phyloP scores from a whole-genome alignment of 2,888 invertebrate species.

The Drosophila rellima region DNA sequence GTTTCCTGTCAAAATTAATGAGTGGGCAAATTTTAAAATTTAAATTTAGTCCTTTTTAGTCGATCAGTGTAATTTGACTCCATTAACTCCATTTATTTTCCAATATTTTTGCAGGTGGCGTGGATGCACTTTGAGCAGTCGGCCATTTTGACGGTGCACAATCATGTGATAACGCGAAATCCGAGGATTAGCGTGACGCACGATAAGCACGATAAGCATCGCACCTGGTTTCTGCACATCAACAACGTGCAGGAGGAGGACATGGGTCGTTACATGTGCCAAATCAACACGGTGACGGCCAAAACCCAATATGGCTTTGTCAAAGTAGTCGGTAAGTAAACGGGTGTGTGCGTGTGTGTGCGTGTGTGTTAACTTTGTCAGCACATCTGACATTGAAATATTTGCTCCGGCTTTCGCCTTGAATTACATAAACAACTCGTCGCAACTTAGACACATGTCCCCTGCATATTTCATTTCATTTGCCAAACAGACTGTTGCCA shows the following conservation, averaged over 20 bases:
- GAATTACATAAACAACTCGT: slow-evolving; percentile 43
- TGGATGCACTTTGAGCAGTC: slow-evolving; percentile 99
- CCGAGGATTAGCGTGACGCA: slow-evolving; percentile 96
- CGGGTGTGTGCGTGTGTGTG: not conserved
- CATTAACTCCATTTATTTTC: not conserved
- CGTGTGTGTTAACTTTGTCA: slow-evolving; percentile 48
- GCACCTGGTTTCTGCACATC: slow-evolving; percentile 97
- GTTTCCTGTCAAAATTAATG: no score
- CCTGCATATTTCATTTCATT: slow-evolving; percentile 76
- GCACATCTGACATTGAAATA: slow-evolving; percentile 57
- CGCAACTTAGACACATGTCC: slow-evolving; percentile 67
- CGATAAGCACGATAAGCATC: slow-evolving; percentile 92
- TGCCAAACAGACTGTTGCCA: slow-evolving; percentile 53
- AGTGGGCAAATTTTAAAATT: no score
- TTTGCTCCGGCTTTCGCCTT: slow-evolving; percentile 53
- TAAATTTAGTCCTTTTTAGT: no score
- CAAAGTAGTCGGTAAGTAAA: slow-evolving; percentile 93
- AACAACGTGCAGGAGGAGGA: slow-evolving; percentile 96
- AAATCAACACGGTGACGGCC: slow-evolving; percentile 96
- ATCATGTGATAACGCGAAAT: slow-evolving; percentile 97
- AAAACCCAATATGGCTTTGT: slow-evolving; percentile 97
- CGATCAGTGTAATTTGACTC: no score
- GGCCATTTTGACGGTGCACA: slow-evolving; percentile 96
- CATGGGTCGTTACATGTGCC: slow-evolving; percentile 97
- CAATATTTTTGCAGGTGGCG: slow-evolving; percentile 90